phyloP scores from a whole-genome alignment of 1,140 invertebrate genomes.

The Reticulitermes speratus region DNA sequence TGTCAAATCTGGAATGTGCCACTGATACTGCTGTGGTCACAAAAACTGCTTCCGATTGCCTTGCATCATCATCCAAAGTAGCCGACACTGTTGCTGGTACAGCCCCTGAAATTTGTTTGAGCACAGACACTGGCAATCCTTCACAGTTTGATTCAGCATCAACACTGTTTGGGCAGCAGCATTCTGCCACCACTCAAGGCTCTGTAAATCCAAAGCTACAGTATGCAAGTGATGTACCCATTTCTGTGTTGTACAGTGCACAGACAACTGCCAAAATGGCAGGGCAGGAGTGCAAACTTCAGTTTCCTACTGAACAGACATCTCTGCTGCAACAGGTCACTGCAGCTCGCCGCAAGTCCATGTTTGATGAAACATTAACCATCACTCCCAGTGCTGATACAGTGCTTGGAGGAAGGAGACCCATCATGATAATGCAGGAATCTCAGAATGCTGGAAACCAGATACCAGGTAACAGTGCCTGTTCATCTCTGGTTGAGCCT shows the following conservation, averaged over 20 bases:
- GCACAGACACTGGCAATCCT: too few relatives aligned
- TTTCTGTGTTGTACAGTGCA: neutral
- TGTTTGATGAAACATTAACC: neutral
- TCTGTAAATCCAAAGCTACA: neutral
- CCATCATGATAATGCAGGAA: neutral
- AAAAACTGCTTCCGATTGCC: neutral
- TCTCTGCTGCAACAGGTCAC: neutral
- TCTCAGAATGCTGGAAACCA: neutral
- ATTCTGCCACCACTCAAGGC: neutral
- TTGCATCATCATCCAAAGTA: neutral
- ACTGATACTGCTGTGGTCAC: neutral
- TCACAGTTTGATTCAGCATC: neutral
- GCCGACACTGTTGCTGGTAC: neutral
- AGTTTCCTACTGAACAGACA: neutral
- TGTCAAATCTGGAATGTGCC: slow-evolving; percentile 54
- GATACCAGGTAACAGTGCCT: neutral
- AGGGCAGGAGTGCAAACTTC: neutral
- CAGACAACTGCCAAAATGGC: too few relatives aligned
- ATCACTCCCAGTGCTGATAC: neutral
- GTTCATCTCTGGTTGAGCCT: neutral
- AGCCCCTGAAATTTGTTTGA: neutral
- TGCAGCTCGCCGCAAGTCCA: neutral
- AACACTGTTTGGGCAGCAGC: neutral
- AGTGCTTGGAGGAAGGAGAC: neutral
- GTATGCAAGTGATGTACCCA: neutral